These are phyloP conservation scores for Phymorhynchus buccinoides DNA, from an alignment of 1,140 invertebrate species.

Conservation along the genomic window DNA sequence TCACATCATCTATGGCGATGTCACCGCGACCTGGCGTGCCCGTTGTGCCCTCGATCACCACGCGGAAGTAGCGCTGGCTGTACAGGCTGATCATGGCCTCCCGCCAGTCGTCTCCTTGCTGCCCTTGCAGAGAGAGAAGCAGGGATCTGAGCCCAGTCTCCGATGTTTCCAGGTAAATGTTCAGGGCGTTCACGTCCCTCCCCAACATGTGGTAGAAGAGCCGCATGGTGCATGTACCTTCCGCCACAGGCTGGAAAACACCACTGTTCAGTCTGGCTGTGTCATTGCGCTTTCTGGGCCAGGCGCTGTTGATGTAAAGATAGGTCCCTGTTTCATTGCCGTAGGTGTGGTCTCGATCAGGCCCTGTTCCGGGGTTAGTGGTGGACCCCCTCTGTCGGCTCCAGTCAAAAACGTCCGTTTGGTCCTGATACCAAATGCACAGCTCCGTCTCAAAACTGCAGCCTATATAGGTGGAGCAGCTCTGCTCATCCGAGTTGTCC, in stretches of 20 bases:
- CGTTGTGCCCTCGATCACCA: constrained; percentile 75
- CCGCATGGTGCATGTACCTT: constrained; percentile 69
- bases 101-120: constrained; percentile 61
- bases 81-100: constrained; percentile 55
- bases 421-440: constrained; percentile 63
- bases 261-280: constrained; percentile 79
- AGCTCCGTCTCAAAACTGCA: constrained; percentile 68
- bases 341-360: constrained; percentile 81
- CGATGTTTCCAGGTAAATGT: constrained; percentile 45
- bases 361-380: constrained; percentile 78
- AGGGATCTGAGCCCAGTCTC: constrained; percentile 52
- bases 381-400: constrained; percentile 76
- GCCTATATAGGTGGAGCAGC: constrained; percentile 65
- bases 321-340: constrained; percentile 82
- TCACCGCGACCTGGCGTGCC: constrained; percentile 81
- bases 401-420: constrained; percentile 67
- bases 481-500: constrained; percentile 70
- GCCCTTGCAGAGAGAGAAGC: constrained; percentile 54
- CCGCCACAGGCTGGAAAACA: constrained; percentile 53
- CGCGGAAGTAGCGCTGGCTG: constrained; percentile 39
- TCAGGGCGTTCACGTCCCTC: constrained; percentile 54
- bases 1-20: constrained; percentile 83
- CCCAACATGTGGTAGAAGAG: constrained; percentile 69
- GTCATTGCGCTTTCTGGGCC: constrained; percentile 79
- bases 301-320: constrained; percentile 83